A percentile compares a stretch with the other conserved stretches of the same genome.
phyloP scores from a whole-genome alignment of 2,113 vertebrate species.

The Dasyurus viverrinus region DNA sequence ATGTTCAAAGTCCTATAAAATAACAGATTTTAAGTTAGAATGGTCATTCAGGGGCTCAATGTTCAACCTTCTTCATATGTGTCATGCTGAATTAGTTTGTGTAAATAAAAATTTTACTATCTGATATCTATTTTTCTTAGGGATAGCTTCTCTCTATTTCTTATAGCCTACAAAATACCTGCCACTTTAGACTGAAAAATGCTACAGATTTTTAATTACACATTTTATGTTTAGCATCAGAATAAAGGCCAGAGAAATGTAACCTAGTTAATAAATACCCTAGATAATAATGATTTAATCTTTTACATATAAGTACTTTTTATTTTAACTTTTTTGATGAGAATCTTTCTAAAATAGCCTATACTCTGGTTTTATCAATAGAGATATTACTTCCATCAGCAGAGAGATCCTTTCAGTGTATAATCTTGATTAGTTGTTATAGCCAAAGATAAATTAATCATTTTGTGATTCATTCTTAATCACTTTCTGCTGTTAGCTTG shows the following conservation, averaged over 20 bases:
- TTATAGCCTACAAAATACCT: neutral
- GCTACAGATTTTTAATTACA: neutral
- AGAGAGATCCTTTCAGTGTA: neutral
- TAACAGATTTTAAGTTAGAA: conserved; percentile 19
- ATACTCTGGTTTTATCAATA: neutral
- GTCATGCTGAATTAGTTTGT: neutral
- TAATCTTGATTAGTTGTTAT: neutral
- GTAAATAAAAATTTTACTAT: neutral
- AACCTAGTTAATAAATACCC: neutral
- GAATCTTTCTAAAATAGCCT: neutral
- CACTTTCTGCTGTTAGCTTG: too few relatives aligned
- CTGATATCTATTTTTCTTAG: neutral
- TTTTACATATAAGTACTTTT: neutral
- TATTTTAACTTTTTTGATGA: neutral
- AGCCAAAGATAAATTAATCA: neutral
- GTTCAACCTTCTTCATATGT: neutral
- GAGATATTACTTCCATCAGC: neutral
- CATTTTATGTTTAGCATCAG: neutral
- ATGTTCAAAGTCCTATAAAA: neutral
- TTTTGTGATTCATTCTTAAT: too few relatives aligned
- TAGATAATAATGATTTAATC: neutral
- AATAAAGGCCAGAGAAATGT: neutral
- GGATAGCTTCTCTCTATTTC: neutral
- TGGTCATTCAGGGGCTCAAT: neutral
- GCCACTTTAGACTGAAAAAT: neutral